Percentiles rank a stretch among this genome's conserved stretches.
Evolutionary conservation across 2,888 invertebrate genomes (phyloP).

Genomic region (Cataglyphis rosenhaueri): DNA sequence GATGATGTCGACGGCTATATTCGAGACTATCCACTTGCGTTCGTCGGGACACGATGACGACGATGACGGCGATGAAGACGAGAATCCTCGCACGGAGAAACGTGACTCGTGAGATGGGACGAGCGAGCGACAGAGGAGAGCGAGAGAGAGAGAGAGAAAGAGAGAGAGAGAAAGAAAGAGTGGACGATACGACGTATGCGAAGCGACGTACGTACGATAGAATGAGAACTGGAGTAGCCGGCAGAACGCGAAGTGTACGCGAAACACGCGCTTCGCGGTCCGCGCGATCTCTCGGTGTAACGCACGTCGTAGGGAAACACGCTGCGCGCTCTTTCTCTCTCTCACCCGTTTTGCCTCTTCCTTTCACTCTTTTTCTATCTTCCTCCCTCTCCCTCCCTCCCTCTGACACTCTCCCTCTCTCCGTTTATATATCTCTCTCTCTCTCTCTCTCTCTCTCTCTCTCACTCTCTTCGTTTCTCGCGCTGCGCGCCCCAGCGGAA

Average conservation of each 20-base stretch:
- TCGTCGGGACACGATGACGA: slow-evolving; percentile 12
- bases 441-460: slow-evolving; percentile 39
- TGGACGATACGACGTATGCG: slow-evolving; percentile 8
- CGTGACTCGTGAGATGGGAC: slow-evolving; percentile 22
- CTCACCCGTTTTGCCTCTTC: slow-evolving; percentile 23
- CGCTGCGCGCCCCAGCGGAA: slow-evolving; percentile 69
- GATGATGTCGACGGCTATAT: slow-evolving; percentile 8
- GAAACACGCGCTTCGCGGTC: slow-evolving; percentile 73
- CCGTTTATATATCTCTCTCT: background rate
- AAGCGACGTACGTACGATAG: slow-evolving; percentile 52
- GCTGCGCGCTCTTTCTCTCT: slow-evolving; percentile 49
- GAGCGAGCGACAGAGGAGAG: background rate
- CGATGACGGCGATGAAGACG: background rate
- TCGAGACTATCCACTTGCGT: slow-evolving; percentile 25
- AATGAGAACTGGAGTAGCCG: slow-evolving; percentile 51
- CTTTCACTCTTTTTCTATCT: slow-evolving; percentile 45
- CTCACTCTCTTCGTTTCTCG: slow-evolving; percentile 58
- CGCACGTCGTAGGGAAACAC: slow-evolving; percentile 71
- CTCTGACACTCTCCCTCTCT: slow-evolving; percentile 9
- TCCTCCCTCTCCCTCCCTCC: slow-evolving; percentile 2
- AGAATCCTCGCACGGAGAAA: background rate
- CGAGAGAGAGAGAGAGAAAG: background rate
- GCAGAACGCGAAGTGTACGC: slow-evolving; percentile 62
- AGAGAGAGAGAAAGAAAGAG: background rate
- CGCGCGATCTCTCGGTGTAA: slow-evolving; percentile 70